Percentiles rank a stretch among this genome's conserved stretches.
Conservation (phyloP, 2,797 vertebrate species). For the Hybognathus amarus region DNA sequence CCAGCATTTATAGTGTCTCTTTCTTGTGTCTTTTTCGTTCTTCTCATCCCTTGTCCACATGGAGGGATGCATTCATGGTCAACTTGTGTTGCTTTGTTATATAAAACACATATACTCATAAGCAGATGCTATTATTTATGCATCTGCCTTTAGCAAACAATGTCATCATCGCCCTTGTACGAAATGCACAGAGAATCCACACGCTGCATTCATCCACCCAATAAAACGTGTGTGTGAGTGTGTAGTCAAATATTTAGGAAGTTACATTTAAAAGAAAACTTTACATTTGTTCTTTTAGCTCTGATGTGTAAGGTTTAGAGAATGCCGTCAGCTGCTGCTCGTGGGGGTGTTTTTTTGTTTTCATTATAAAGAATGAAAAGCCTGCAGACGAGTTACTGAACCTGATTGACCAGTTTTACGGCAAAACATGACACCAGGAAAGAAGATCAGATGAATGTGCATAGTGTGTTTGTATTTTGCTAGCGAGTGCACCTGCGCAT, state of each 20-base stretch:
- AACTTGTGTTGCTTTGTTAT: conserved; percentile 27
- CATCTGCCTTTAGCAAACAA: conserved; percentile 21
- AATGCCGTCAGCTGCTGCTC: conserved; percentile 18
- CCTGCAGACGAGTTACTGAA: conserved; percentile 10
- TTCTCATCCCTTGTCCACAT: conserved; percentile 15
- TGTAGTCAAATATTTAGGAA: conserved; percentile 33
- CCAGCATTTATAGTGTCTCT: not conserved
- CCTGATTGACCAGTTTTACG: conserved; percentile 37
- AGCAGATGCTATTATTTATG: conserved; percentile 16
- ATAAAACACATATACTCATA: conserved; percentile 21
- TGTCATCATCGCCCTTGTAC: conserved; percentile 33
- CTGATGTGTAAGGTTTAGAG: not conserved
- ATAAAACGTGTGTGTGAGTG: conserved; percentile 38
- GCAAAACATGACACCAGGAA: conserved; percentile 16
- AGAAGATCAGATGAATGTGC: not conserved
- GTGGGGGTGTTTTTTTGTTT: conserved; percentile 24
- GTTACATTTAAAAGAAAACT: conserved; percentile 24
- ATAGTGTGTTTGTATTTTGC: conserved; percentile 3
- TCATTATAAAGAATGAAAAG: conserved; percentile 10
- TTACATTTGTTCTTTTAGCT: conserved; percentile 35
- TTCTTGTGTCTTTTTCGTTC: not conserved
- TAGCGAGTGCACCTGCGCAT: not conserved
- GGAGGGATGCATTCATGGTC: conserved; percentile 17
- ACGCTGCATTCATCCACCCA: not conserved
- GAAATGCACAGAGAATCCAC: conserved; percentile 36